Evolutionary conservation across 1,140 invertebrate species (phyloP).

Genomic region (Belonocnema kinseyi): DNA sequence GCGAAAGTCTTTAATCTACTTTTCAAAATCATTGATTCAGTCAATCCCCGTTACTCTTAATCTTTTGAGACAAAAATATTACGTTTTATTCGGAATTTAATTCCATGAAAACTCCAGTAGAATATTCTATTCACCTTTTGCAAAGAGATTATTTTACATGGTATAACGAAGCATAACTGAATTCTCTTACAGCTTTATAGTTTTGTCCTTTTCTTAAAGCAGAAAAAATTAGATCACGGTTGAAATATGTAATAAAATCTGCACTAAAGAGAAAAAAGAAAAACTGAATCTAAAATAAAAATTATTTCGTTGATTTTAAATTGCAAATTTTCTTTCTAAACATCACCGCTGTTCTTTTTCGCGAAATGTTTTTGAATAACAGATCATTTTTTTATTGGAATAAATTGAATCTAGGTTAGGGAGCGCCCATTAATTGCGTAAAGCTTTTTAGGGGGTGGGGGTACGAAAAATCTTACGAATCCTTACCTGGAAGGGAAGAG

Average conservation of each 20-base stretch:
- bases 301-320: no score
- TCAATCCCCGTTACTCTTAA: neutral
- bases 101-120: neutral
- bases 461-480: no score
- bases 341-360: no score
- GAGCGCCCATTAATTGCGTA: no score
- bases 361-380: no score
- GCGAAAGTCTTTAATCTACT: neutral
- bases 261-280: no score
- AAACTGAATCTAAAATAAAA: no score
- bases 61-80: neutral
- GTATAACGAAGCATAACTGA: neutral
- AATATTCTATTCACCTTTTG: neutral
- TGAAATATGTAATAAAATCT: neutral
- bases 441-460: no score
- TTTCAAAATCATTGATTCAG: neutral
- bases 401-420: no score
- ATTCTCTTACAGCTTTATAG: neutral
- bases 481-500: no score
- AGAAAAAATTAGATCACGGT: neutral
- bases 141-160: neutral
- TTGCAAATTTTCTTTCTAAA: no score
- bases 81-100: neutral
- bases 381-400: no score
- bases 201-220: neutral